These are phyloP conservation scores for Nymphalis urticae DNA, from an alignment of 2,888 invertebrate genomes.

Conservation along the genomic window DNA sequence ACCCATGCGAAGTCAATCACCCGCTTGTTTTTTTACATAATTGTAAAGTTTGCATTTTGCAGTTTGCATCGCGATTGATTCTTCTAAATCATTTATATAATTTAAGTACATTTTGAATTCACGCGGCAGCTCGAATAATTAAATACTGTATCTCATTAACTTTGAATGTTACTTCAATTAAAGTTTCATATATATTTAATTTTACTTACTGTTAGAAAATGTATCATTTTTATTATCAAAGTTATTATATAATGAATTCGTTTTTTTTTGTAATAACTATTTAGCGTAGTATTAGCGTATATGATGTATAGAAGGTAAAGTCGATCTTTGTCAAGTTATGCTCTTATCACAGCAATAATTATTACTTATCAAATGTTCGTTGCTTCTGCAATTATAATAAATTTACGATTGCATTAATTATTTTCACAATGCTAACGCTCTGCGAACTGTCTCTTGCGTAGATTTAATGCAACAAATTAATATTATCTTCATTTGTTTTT, in stretches of 20 bases:
- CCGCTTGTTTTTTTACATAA: too few relatives aligned
- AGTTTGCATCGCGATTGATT: too few relatives aligned
- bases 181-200: too few relatives aligned
- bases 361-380: constrained; percentile 3
- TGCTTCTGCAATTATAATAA: neutral
- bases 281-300: neutral
- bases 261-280: neutral
- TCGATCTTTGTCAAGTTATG: neutral
- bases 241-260: neutral
- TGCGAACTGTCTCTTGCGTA: neutral
- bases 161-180: too few relatives aligned
- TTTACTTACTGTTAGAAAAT: too few relatives aligned
- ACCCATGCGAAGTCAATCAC: too few relatives aligned
- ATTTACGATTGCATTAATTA: neutral
- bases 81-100: too few relatives aligned
- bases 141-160: too few relatives aligned
- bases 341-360: constrained; percentile 9
- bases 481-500: neutral
- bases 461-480: constrained; percentile 1
- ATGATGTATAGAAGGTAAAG: neutral
- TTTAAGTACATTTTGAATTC: too few relatives aligned
- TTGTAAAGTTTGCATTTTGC: too few relatives aligned
- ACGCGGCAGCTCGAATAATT: too few relatives aligned
- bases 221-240: too few relatives aligned
- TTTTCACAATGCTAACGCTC: constrained; percentile 1